Percentiles rank a stretch among this genome's conserved stretches.
Conservation (phyloP, 2,888 invertebrate species). For the Acleris literana region DNA sequence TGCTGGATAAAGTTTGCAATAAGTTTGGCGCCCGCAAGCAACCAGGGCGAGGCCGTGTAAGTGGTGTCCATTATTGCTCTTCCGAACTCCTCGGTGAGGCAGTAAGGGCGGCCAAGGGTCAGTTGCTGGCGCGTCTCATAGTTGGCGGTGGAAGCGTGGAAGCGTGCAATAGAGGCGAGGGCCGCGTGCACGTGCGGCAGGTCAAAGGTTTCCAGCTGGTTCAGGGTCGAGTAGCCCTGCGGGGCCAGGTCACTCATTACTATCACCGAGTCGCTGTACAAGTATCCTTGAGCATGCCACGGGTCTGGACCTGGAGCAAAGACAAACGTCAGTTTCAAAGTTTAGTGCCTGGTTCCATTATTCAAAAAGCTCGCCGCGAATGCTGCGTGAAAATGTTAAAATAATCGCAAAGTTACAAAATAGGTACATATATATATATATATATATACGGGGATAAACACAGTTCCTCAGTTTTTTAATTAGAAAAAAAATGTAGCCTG, state of each 20-base stretch:
- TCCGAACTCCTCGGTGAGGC: conserved; percentile 50
- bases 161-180: conserved; percentile 57
- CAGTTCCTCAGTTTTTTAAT: no score
- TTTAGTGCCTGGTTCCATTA: background rate
- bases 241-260: conserved; percentile 66
- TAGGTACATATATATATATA: no score
- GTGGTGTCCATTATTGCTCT: conserved; percentile 51
- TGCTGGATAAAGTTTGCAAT: conserved; percentile 53
- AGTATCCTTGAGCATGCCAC: conserved; percentile 58
- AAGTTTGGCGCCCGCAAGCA: conserved; percentile 60
- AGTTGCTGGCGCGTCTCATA: conserved; percentile 52
- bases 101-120: conserved; percentile 43
- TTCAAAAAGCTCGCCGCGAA: no score
- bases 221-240: conserved; percentile 54
- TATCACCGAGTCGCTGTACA: conserved; percentile 58
- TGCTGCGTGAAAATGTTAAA: no score
- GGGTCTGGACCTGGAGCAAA: conserved; percentile 51
- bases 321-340: background rate
- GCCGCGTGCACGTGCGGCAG: conserved; percentile 53
- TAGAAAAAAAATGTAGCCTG: no score
- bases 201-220: conserved; percentile 54
- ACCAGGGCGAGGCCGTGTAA: conserved; percentile 57
- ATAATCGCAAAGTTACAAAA: no score
- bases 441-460: no score
- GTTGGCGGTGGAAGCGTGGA: conserved; percentile 67